Evolutionary conservation across 2,797 vertebrate genomes (phyloP), one percentile per base, ranked within the genome.

Genomic region (Chiroxiphia lanceolata): DNA sequence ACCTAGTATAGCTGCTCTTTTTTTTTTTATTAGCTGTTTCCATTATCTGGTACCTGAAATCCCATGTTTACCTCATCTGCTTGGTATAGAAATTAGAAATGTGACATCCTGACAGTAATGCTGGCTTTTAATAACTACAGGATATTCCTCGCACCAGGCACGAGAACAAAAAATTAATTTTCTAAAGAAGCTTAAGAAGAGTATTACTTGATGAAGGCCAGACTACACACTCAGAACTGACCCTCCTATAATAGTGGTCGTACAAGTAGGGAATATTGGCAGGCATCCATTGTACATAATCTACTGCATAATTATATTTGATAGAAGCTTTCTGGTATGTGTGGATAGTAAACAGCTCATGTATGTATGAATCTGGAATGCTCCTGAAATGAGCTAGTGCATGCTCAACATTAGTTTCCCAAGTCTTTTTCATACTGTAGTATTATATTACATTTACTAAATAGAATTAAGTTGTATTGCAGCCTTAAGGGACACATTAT

Each of bases 311-410:
- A 90, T 86, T 90, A 44, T 70, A 88, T 90, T 94, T 84, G 67
- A 92, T 86, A 92, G 60, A 91, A 76, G 68, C 27, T 94, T 90
- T 81, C 64, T 94, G 53, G 72, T 87, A 91, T 93, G 83, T 76
- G 54, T 65, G 60, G 54, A 91, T 94, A 95, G 93, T 83, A 93
- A 94, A 80, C 75, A 93, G 44, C 54, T 95, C 47, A 9, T 42
- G 50, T 95, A 78, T 78, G 91, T 86, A 45, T 88, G 81, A 85
- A 92, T 72, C 75, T 95, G 81, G 92, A 93, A 96, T 79, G 80
- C 76, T 91, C 72, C 87, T 87, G 63, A 93, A 93, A 94, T 96
- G 76, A 96, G 85, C 93, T 93, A 44, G 56, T 94, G 53, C 75
- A 87, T 71, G 75, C 45, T 95, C 40, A 71, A 69, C 38, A 29